These are phyloP conservation scores for Ciconia boyciana DNA, from an alignment of 2,113 vertebrate genomes.

Conservation along the genomic window DNA sequence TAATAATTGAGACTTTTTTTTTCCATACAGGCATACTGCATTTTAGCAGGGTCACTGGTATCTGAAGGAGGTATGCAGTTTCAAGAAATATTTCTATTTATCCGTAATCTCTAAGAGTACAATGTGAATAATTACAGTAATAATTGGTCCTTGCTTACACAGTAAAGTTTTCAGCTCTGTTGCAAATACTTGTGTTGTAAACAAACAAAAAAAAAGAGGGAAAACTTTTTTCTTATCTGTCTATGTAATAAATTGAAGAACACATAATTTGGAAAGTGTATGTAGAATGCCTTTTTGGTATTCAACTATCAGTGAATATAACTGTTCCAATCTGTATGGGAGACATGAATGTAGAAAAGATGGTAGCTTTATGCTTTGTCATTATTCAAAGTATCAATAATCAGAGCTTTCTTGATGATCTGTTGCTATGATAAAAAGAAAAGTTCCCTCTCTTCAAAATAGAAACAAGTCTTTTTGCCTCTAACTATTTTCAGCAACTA, in stretches of 20 bases:
- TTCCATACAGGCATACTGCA: constrained; percentile 89
- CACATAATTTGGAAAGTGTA: not conserved
- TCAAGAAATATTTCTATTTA: not conserved
- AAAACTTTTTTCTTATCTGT: not conserved
- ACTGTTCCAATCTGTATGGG: not conserved
- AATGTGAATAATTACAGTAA: not conserved
- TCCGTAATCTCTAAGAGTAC: not conserved
- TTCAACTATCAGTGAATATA: not conserved
- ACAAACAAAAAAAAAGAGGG: not conserved
- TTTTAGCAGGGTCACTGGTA: constrained; percentile 93
- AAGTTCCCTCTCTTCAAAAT: not conserved
- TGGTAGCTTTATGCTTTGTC: not conserved
- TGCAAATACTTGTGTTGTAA: not conserved
- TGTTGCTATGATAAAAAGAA: not conserved
- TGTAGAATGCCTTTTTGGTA: not conserved
- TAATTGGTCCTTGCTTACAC: not conserved
- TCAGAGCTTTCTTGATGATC: not conserved
- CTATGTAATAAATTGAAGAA: not conserved
- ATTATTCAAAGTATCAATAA: not conserved
- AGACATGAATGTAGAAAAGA: not conserved
- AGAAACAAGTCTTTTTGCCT: not conserved
- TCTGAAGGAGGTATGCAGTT: constrained; percentile 93
- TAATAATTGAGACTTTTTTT: not conserved
- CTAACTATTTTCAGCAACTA: not conserved
- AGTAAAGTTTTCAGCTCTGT: not conserved